Evolutionary conservation across 2,888 invertebrate species (phyloP), one percentile per base, ranked within the genome.

Genomic region (Cinara cedri): DNA sequence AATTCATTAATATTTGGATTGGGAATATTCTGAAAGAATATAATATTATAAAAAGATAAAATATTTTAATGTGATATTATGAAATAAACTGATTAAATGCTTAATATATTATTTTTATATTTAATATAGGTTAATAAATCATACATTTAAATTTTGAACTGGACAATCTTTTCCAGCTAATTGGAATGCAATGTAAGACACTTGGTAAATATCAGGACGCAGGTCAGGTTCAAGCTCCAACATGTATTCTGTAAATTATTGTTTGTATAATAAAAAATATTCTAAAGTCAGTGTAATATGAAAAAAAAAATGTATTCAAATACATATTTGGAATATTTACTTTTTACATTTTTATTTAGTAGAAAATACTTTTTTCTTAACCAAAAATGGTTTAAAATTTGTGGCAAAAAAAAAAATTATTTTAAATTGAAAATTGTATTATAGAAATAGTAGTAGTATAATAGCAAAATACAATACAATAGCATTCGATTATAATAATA

Each of bases 181-280:
- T 83, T 89, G 88, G 86, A 93, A 94, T 80, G 93, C 92, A 83
- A 92, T 87, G 84, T 88, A 88, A 83, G 92, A 90, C 65, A 93
- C 92, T 89, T 94, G 94, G 87, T 90, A 95, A 84, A 96, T 94
- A 86, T 96, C 95, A 14, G 96, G 96, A 83, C 96, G 87, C 82
- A 89, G 88, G 80, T 92, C 92, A 65, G 92, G 90, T 86, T 96
- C 93, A 65, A 93, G 91, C 85, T 95, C 93, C 82, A 96, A 88
- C 91, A 96, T 92, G 84, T 91, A 95, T 83, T 90, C 91, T 91
- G 84, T 62, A 86, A 86, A 51, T 42, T 65, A 72, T 71, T 51
- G 11, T 46, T 74, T 63, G 8, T 11, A 49, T 44, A 16, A 14
- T 13, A 62, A 11, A 68, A 74, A 34, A 34, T 34, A 34, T 34